Base-by-base conservation (phyloP, 2,113 vertebrate genomes). In the Campylorhamphus procurvoides region DNA sequence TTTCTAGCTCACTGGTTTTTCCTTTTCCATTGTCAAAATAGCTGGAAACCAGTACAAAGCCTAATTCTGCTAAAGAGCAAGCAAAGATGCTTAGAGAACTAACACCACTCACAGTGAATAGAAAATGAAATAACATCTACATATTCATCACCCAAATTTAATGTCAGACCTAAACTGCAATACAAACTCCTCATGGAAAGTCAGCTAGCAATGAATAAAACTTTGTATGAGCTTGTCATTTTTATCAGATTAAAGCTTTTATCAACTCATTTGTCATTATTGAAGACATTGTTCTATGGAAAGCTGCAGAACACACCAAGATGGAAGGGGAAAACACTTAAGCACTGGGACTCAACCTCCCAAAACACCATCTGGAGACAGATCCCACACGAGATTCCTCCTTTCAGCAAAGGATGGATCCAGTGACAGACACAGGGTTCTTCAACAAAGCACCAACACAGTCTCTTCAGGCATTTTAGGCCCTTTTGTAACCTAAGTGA, bases 1-100 rank as follows among this genome's bases (percentile, higher is more conserved):
- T 97, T 98, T 97, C 94, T 97, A 93, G 86, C 80, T 97, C 84
- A 75, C 81, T 58, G 20, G 33, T 88, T 91, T 74, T 94, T 84
- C 63, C 74, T 94, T 97, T 78, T 96, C 97, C 85, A 92, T 24
- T 96, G 79, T 92, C 94, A 95, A 95, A 84, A 49, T 83, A 84
- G 76, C 87, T 40, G 56, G 73, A 90, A 97, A 97, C 52, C 22
- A 35, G 79, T 91, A 95, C 71, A 89, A 91, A 96, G 75, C 64
- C 82, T 95, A 93, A 95, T 96, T 96, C 94, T 92, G 60, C 90
- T 92, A 83, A 83, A 89, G 44, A 96, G 79, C 86, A 95, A 89
- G 74, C 85, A 97, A 94, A 97, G 93, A 76, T 91, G 71, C 94
- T 80, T 88, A 93, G 86, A 94, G 83, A 95, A 95, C 35, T 94